These are phyloP conservation scores for Drosophila chauvacae DNA, from an alignment of 1,140 invertebrate species.

Conservation along the genomic window DNA sequence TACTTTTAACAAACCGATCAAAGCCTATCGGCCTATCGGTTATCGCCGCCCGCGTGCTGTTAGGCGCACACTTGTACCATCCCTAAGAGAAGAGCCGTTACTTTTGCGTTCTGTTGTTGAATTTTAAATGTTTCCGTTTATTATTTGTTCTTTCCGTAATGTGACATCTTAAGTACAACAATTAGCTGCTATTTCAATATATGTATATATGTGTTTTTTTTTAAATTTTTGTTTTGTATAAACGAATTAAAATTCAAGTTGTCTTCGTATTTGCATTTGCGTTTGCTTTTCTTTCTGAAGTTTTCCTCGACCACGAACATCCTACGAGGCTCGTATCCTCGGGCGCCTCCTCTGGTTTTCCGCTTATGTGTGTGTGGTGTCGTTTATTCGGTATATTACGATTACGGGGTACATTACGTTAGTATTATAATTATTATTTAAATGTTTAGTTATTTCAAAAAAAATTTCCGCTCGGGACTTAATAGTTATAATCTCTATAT, in stretches of 20 bases:
- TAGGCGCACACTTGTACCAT: not conserved
- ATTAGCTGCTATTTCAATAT: constrained; percentile 68
- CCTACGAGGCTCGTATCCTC: not conserved
- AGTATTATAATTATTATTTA: constrained; percentile 36
- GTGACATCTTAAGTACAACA: constrained; percentile 76
- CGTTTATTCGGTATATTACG: constrained; percentile 55
- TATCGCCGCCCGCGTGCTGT: not conserved
- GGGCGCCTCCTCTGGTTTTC: constrained; percentile 36
- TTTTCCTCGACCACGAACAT: constrained; percentile 18
- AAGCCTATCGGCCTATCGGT: not conserved
- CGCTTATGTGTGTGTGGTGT: constrained; percentile 53
- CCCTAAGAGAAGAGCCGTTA: constrained; percentile 8
- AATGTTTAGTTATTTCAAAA: constrained; percentile 61
- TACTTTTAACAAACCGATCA: not conserved
- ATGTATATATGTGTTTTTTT: constrained; percentile 37
- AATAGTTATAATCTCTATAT: constrained; percentile 34
- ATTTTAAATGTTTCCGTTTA: constrained; percentile 78
- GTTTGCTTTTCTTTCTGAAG: not conserved
- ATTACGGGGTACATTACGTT: constrained; percentile 28
- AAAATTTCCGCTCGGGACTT: constrained; percentile 58
- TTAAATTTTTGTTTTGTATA: constrained; percentile 49
- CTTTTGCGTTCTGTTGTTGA: constrained; percentile 44
- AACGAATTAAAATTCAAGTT: constrained; percentile 77
- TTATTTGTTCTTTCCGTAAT: constrained; percentile 74
- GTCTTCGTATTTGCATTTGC: constrained; percentile 28